A percentile compares a stretch with the other conserved stretches of the same genome.
Evolutionary conservation across 2,797 vertebrate species (phyloP).

Genomic region (Girardinus metallicus): DNA sequence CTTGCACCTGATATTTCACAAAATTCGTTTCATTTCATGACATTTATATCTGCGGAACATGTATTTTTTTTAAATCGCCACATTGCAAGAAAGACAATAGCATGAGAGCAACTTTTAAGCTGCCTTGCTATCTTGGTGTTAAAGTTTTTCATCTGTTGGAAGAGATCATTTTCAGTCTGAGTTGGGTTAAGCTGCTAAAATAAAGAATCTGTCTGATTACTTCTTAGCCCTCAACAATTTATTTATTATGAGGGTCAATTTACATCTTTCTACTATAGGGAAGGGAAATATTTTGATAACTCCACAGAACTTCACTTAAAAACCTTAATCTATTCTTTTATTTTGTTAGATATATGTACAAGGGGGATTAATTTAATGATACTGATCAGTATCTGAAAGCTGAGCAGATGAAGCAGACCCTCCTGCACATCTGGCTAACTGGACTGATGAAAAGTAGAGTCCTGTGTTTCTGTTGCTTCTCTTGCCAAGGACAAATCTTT

Average conservation of each 20-base stretch:
- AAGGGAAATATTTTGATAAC: neutral
- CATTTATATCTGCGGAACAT: neutral
- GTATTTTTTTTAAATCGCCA: neutral
- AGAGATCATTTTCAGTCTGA: neutral
- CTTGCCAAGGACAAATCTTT: slow-evolving; percentile 63
- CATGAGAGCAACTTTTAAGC: neutral
- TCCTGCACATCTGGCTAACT: slow-evolving; percentile 61
- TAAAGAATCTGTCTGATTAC: neutral
- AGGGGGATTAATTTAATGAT: slow-evolving; percentile 30
- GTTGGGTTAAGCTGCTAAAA: neutral
- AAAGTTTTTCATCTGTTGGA: neutral
- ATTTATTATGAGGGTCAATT: neutral
- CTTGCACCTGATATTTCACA: neutral
- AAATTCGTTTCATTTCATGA: neutral
- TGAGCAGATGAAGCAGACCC: slow-evolving; percentile 39
- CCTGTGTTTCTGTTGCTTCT: slow-evolving; percentile 60
- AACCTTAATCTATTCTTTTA: neutral
- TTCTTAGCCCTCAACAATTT: neutral
- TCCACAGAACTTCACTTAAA: neutral
- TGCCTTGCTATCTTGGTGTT: neutral
- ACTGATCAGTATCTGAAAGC: slow-evolving; percentile 36
- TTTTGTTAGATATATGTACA: slow-evolving; percentile 7
- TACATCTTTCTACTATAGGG: neutral
- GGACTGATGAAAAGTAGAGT: slow-evolving; percentile 58
- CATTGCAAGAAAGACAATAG: neutral